These are phyloP conservation scores for Notothenia rossii DNA, from an alignment of 2,113 vertebrate genomes.

Conservation along the genomic window DNA sequence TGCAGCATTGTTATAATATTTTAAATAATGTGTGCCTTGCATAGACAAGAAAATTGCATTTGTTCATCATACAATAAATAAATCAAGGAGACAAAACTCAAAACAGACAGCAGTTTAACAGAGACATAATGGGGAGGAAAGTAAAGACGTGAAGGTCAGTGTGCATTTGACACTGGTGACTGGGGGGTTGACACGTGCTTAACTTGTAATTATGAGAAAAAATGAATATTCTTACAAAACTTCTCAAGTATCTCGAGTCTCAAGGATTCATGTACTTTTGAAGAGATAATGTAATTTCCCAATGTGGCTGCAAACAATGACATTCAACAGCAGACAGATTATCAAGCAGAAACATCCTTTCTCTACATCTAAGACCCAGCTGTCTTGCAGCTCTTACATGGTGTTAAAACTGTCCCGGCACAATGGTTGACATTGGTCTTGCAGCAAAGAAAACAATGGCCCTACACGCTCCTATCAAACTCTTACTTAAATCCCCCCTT, in stretches of 20 bases:
- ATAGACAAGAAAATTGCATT: background rate
- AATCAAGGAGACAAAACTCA: background rate
- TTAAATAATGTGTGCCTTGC: background rate
- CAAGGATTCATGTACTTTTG: constrained; percentile 1
- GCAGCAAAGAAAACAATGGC: constrained; percentile 76
- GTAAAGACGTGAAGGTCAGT: constrained; percentile 19
- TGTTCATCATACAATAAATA: background rate
- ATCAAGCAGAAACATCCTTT: constrained; percentile 47
- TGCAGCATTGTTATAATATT: background rate
- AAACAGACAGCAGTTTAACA: background rate
- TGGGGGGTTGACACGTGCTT: background rate
- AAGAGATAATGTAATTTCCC: constrained; percentile 24
- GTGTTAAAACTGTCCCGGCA: constrained; percentile 63
- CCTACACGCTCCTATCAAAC: constrained; percentile 77
- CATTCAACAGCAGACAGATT: constrained; percentile 43
- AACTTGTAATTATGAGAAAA: constrained; percentile 21
- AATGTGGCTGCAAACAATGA: background rate
- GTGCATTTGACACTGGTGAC: constrained; percentile 14
- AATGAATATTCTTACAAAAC: background rate
- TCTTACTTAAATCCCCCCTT: constrained; percentile 73
- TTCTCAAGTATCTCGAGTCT: background rate
- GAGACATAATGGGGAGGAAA: background rate
- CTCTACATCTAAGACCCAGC: constrained; percentile 52
- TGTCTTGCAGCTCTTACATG: constrained; percentile 55
- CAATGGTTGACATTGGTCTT: constrained; percentile 75